A percentile compares a stretch with the other conserved stretches of the same genome.
Evolutionary conservation across 1,140 invertebrate species (phyloP).

Genomic region (Bombus pascuorum): DNA sequence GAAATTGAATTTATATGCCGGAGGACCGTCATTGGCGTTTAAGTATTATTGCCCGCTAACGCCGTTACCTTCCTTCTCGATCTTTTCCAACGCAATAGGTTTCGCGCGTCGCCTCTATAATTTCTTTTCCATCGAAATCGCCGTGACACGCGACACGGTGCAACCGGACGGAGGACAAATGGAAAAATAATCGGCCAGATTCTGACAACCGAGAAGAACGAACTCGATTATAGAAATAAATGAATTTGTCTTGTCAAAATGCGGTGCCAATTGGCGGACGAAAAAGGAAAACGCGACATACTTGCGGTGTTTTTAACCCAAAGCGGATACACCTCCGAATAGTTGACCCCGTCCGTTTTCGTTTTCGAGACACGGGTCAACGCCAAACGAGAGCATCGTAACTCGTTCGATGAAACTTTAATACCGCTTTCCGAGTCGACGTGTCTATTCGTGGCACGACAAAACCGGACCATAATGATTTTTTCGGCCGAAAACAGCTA

Average conservation of each 20-base stretch:
- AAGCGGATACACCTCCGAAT: background rate
- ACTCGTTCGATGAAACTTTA: conserved; percentile 5
- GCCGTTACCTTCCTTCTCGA: background rate
- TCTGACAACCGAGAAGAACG: background rate
- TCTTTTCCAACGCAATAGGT: background rate
- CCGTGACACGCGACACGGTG: background rate
- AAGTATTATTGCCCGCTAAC: conserved; percentile 28
- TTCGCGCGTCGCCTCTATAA: background rate
- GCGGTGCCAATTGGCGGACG: background rate
- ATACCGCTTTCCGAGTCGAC: background rate
- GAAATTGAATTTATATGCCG: conserved; percentile 51
- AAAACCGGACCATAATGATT: background rate
- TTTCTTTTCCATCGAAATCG: background rate
- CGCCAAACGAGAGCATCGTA: background rate
- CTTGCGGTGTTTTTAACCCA: background rate
- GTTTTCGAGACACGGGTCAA: background rate
- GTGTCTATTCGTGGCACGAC: background rate
- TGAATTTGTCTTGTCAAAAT: too few species aligned
- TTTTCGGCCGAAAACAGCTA: background rate
- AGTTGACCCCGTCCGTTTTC: background rate
- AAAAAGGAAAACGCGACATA: background rate
- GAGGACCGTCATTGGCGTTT: conserved; percentile 38
- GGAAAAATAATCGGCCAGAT: background rate
- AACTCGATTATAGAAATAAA: background rate
- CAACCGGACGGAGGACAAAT: accelerated